Evolutionary conservation across 2,888 invertebrate genomes (phyloP).

Genomic region (Oscheius sp.): DNA sequence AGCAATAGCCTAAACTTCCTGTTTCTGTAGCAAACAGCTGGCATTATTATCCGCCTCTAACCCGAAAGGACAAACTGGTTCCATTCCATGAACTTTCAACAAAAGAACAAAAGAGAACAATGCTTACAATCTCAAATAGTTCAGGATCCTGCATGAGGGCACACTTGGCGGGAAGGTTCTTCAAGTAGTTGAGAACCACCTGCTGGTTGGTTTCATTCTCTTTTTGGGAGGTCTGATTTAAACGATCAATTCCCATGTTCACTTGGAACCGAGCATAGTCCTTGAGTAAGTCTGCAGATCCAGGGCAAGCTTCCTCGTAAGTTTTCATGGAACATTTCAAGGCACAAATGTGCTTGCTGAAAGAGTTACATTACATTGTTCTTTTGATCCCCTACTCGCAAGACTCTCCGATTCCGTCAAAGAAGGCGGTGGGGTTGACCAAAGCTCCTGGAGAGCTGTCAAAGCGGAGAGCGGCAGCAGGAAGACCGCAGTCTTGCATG

Average conservation of each 20-base stretch:
- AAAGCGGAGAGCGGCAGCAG: slow-evolving; percentile 28
- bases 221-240: slow-evolving; percentile 8
- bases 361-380: too few relatives aligned
- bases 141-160: slow-evolving; percentile 22
- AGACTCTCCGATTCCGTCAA: slow-evolving; percentile 26
- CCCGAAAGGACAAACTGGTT: not conserved
- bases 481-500: slow-evolving; percentile 34
- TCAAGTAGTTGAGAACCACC: slow-evolving; percentile 20
- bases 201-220: slow-evolving; percentile 26
- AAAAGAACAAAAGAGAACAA: not conserved
- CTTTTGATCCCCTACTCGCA: slow-evolving; percentile 25
- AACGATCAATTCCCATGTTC: slow-evolving; percentile 16
- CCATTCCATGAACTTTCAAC: not conserved
- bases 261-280: slow-evolving; percentile 29
- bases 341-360: slow-evolving; percentile 28
- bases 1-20: slow-evolving; percentile 23
- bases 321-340: slow-evolving; percentile 27
- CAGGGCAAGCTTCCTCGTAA: slow-evolving; percentile 24
- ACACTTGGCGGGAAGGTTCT: slow-evolving; percentile 30
- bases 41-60: slow-evolving; percentile 7
- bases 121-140: slow-evolving; percentile 19
- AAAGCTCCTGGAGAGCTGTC: slow-evolving; percentile 29
- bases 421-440: slow-evolving; percentile 26
- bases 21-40: slow-evolving; percentile 4
- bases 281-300: slow-evolving; percentile 26